Conservation (phyloP, 2,888 invertebrate species). For the Cheilosia scutellata region DNA sequence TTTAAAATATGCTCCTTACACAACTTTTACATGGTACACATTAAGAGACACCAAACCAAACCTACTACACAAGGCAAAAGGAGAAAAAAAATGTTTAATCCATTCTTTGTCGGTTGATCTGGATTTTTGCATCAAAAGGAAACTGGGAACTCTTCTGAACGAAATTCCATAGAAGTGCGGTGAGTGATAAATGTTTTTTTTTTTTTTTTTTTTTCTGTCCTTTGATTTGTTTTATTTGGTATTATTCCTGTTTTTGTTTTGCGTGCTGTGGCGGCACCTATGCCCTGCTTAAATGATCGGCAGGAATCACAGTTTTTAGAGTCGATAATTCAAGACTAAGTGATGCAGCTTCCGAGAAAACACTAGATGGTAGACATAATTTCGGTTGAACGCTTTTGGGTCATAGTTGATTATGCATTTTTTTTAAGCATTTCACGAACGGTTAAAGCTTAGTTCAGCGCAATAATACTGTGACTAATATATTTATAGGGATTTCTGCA, state of each 20-base stretch:
- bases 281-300: constrained; percentile 10
- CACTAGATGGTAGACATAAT: constrained; percentile 37
- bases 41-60: background rate
- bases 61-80: background rate
- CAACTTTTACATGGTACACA: background rate
- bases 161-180: constrained; percentile 31
- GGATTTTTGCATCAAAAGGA: background rate
- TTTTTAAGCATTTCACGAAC: too few species aligned
- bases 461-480: too few species aligned
- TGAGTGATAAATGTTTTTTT: constrained; percentile 4
- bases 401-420: background rate
- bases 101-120: constrained; percentile 10
- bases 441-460: too few species aligned
- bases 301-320: constrained; percentile 38
- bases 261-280: constrained; percentile 24
- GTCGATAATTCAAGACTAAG: constrained; percentile 42
- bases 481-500: too few species aligned
- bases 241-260: constrained; percentile 20
- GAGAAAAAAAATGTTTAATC: background rate
- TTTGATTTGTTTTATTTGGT: background rate
- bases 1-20: background rate
- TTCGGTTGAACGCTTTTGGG: constrained; percentile 31
- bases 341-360: constrained; percentile 51
- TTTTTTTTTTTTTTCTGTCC: background rate
- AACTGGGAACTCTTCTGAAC: background rate